These are phyloP conservation scores for Atlantisia rogersi DNA, from an alignment of 2,113 vertebrate genomes.

Conservation along the genomic window DNA sequence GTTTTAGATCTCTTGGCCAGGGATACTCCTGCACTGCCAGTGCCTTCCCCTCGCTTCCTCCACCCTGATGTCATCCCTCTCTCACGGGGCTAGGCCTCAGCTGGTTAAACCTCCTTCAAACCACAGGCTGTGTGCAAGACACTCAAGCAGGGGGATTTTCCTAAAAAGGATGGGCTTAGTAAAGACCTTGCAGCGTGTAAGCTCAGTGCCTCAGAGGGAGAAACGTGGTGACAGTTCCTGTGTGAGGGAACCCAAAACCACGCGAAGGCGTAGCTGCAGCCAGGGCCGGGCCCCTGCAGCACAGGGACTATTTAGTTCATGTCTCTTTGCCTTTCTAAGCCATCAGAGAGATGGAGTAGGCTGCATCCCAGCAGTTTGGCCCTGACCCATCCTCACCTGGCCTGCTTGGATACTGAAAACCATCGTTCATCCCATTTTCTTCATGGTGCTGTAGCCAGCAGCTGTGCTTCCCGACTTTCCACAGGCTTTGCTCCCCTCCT, in stretches of 20 bases:
- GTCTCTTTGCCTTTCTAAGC: background rate
- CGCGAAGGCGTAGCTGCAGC: background rate
- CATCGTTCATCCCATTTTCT: background rate
- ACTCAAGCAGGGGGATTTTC: background rate
- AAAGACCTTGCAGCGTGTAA: background rate
- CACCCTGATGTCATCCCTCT: background rate
- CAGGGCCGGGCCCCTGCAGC: background rate
- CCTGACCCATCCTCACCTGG: background rate
- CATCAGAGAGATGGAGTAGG: background rate
- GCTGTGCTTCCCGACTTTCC: background rate
- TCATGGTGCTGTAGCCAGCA: background rate
- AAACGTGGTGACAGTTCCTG: background rate
- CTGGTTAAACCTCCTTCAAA: constrained; percentile 5
- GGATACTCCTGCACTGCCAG: background rate
- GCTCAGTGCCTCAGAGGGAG: background rate
- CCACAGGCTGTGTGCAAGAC: background rate
- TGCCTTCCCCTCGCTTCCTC: background rate
- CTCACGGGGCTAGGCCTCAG: background rate
- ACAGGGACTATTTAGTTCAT: background rate
- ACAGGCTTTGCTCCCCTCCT: background rate
- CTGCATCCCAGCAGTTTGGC: background rate
- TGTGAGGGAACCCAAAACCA: constrained; percentile 2
- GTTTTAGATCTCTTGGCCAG: background rate
- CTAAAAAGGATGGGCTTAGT: constrained; percentile 14
- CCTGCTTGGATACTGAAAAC: background rate